Conservation (phyloP, 2,888 invertebrate species). For the Sarcophaga subvicina region DNA sequence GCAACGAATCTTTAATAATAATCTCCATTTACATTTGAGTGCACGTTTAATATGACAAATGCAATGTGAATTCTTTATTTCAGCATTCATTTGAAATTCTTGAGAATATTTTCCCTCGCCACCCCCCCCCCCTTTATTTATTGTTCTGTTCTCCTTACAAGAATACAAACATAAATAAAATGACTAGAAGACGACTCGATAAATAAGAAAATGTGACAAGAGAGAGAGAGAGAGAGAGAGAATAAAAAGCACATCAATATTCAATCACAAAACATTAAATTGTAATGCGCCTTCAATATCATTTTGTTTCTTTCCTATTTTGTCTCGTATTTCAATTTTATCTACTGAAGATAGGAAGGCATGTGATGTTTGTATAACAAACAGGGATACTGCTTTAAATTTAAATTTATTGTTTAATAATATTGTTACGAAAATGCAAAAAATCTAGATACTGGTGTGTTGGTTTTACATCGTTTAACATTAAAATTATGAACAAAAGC, state of each 20-base stretch:
- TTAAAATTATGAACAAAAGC: too few species aligned
- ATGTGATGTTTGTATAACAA: neutral
- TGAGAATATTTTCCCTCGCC: neutral
- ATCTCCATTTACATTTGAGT: slow-evolving; percentile 54
- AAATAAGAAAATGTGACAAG: neutral
- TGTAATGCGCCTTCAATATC: slow-evolving; percentile 17
- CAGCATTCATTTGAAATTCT: slow-evolving; percentile 5
- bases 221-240: neutral
- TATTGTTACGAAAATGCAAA: too few species aligned
- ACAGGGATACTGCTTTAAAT: too few species aligned
- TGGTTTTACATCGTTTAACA: too few species aligned
- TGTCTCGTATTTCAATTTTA: neutral
- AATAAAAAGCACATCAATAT: slow-evolving; percentile 8
- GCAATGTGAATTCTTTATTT: slow-evolving; percentile 13
- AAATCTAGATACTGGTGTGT: too few species aligned
- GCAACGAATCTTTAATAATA: slow-evolving; percentile 27
- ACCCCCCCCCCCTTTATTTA: neutral
- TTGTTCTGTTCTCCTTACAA: neutral
- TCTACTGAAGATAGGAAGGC: too few species aligned
- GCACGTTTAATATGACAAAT: slow-evolving; percentile 57
- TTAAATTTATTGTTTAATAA: too few species aligned
- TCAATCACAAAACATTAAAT: slow-evolving; percentile 22
- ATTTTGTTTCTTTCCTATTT: neutral
- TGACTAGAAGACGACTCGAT: too few species aligned
- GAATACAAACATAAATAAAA: neutral